These are phyloP conservation scores for Spheniscus humboldti DNA, from an alignment of 2,797 vertebrate genomes.

Conservation along the genomic window DNA sequence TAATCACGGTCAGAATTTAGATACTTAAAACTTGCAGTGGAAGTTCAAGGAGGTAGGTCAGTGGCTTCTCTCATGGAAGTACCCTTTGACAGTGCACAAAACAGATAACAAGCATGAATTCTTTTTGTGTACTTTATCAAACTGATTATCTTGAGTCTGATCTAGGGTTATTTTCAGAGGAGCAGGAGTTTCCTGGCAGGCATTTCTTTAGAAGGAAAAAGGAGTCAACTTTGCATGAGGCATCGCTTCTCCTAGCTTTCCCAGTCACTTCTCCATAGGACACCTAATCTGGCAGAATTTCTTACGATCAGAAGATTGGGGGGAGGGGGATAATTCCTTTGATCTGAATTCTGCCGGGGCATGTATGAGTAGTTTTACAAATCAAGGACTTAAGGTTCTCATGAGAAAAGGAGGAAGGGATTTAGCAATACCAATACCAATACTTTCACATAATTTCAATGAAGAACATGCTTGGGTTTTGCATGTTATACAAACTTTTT, in stretches of 20 bases:
- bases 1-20: not conserved
- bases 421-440: constrained; percentile 33
- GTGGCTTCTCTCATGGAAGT: not conserved
- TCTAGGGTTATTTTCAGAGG: not conserved
- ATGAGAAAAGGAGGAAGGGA: constrained; percentile 22
- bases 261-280: not conserved
- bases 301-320: not conserved
- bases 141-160: not conserved
- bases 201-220: not conserved
- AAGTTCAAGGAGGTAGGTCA: not conserved
- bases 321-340: not conserved
- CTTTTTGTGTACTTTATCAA: not conserved
- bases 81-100: not conserved
- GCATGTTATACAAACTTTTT: constrained; percentile 2
- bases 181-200: not conserved
- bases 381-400: constrained; percentile 18
- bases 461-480: constrained; percentile 3
- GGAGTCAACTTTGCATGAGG: not conserved
- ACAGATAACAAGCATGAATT: not conserved
- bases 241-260: not conserved
- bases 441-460: constrained; percentile 27
- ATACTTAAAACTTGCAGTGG: not conserved
- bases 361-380: constrained; percentile 19
- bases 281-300: constrained; percentile 8
- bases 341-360: constrained; percentile 35